Evolutionary conservation across 1,140 invertebrate species (phyloP).

Genomic region (Epicauta chinensis): DNA sequence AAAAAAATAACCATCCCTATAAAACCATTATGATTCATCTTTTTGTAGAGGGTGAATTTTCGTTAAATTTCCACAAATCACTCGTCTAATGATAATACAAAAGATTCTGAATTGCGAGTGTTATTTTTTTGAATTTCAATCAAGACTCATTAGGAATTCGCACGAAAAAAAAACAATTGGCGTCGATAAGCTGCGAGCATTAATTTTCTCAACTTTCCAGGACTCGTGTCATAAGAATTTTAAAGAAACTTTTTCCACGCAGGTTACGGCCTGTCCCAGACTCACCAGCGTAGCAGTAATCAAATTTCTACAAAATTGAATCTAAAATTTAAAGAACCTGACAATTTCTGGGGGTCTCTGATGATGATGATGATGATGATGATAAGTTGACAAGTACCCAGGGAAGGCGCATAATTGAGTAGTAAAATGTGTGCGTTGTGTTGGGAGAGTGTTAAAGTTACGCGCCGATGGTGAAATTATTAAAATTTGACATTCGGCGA

Average conservation of each 20-base stretch:
- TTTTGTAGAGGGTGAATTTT: too few relatives aligned
- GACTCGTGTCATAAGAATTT: slow-evolving; percentile 24
- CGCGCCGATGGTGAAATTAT: slow-evolving; percentile 28
- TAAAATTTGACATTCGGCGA: slow-evolving; percentile 31
- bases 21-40: too few relatives aligned
- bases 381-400: slow-evolving; percentile 34
- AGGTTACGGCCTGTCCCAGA: slow-evolving; percentile 23
- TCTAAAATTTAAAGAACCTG: slow-evolving; percentile 37
- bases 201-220: slow-evolving; percentile 17
- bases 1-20: too few relatives aligned
- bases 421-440: slow-evolving; percentile 31
- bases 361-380: too few relatives aligned
- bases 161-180: neutral
- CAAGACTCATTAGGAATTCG: too few relatives aligned
- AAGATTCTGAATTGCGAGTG: too few relatives aligned
- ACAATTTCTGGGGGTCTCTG: slow-evolving; percentile 29
- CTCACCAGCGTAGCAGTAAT: slow-evolving; percentile 22
- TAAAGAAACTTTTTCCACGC: slow-evolving; percentile 18
- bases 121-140: too few relatives aligned
- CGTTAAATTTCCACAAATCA: too few relatives aligned
- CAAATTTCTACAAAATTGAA: slow-evolving; percentile 38
- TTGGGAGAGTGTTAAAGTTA: too few relatives aligned
- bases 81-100: too few relatives aligned
- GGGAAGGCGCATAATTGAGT: slow-evolving; percentile 35
- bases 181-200: slow-evolving; percentile 16